Base-by-base conservation (phyloP, 1,140 invertebrate genomes). In the Copidosoma floridanum region DNA sequence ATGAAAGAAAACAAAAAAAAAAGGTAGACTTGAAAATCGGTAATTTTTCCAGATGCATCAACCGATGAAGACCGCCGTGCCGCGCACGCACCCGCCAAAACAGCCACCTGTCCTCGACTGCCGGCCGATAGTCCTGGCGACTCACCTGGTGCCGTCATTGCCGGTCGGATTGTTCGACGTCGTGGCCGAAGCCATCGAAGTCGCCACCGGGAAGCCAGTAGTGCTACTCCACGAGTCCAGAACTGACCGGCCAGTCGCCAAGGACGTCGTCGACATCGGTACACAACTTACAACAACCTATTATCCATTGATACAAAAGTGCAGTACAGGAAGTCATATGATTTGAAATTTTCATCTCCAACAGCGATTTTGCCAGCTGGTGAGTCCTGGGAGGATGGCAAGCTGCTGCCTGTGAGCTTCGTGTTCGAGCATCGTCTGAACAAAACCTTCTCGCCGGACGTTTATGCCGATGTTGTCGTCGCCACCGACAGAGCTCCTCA, bases 391-490 rank as follows among this genome's bases (percentile, higher is more conserved):
- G 62, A 71, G 41, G 64, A 73, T 21, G 74, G 81, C 14, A 74
- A 76, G 50, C 65, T 84, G 1, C 67, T 85, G 29, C 76, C 80
- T 1, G 71, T 79, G 0, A 78, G 76, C 10, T 73, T 83, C 3
- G 72, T 83, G 4, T 82, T 83, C 62, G 59, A 70, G 6, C 83
- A 85, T 66, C 63, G 65, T 3, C 69, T 75, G 6, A 78, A 79
- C 35, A 69, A 66, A 29, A 57, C 57, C 11, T 71, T 74, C 12
- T 62, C 63, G 18, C 69, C 80, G 0, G 77, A 75, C 5, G 79
- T 83, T 48, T 85, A 78, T 67, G 74, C 77, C n/a, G 84, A 85
- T 51, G 61, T 85, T 7, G 76, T 85, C 3, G 76, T 83, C n/a
- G 76, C 81, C 54, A 64, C 63, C 11, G 77, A 81, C 65, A 68